Evolutionary conservation across 1,140 invertebrate species (phyloP).

Genomic region (Sweltsa coloradensis): DNA sequence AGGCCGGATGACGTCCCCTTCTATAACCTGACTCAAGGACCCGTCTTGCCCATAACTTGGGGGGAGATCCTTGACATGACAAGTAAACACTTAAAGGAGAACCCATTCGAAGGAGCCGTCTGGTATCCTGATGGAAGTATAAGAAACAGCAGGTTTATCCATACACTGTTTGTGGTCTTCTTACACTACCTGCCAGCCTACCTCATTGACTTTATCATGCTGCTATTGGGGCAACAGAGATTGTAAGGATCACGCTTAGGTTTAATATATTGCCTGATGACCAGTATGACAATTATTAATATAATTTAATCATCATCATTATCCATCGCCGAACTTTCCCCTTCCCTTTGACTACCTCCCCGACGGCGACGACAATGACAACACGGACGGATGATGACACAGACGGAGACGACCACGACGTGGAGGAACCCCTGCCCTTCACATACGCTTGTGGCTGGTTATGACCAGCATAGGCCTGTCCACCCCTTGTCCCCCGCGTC

Average conservation of each 20-base stretch:
- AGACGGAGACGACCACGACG: no score
- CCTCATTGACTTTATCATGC: conserved; percentile 70
- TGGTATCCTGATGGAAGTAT: conserved; percentile 77
- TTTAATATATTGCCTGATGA: no score
- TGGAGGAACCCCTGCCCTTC: no score
- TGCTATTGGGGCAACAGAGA: conserved; percentile 66
- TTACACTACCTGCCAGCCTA: conserved; percentile 79
- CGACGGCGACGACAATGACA: no score
- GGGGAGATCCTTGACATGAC: conserved; percentile 58
- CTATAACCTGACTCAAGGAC: conserved; percentile 45
- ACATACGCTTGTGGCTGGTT: no score
- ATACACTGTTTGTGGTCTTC: conserved; percentile 63
- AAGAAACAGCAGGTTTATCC: conserved; percentile 52
- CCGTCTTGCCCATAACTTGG: conserved; percentile 58
- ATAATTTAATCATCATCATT: no score
- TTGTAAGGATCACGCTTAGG: conserved; percentile 63
- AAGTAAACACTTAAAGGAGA: conserved; percentile 38
- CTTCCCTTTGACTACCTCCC: no score
- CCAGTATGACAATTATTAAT: no score
- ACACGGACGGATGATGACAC: no score
- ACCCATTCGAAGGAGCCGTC: conserved; percentile 55
- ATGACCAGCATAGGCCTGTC: no score
- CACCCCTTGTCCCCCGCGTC: no score
- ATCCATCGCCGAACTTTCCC: no score
- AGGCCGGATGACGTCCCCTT: conserved; percentile 32